A percentile compares a stretch with the other conserved stretches of the same genome.
Evolutionary conservation across 2,113 vertebrate genomes (phyloP).

Genomic region (Salvelinus alpinus): DNA sequence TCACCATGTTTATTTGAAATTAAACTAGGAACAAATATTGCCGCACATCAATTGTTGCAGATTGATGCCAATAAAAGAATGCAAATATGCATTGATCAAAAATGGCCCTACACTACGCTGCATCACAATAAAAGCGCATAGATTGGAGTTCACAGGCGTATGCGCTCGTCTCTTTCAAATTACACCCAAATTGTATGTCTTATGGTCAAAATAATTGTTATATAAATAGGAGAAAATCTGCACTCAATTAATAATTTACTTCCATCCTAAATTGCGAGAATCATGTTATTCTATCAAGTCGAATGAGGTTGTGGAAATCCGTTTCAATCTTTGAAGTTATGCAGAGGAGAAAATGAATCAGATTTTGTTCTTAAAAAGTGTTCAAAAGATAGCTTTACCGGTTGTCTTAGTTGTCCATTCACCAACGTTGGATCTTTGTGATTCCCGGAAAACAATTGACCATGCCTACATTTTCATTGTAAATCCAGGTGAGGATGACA

Average conservation of each 20-base stretch:
- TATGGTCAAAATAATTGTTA: not conserved
- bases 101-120: not conserved
- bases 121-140: constrained; percentile 7
- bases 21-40: not conserved
- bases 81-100: constrained; percentile 5
- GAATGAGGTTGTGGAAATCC: not conserved
- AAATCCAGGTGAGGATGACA: constrained; percentile 49
- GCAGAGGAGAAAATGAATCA: not conserved
- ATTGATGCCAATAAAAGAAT: constrained; percentile 2
- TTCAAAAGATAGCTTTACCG: constrained; percentile 37
- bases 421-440: constrained; percentile 11
- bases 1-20: constrained; percentile 37
- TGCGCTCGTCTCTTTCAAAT: constrained; percentile 19
- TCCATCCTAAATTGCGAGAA: not conserved
- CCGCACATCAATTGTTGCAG: not conserved
- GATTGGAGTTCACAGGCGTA: constrained; percentile 6
- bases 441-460: constrained; percentile 42
- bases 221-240: not conserved
- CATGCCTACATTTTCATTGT: constrained; percentile 62
- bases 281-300: not conserved
- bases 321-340: constrained; percentile 38
- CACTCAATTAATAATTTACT: not conserved
- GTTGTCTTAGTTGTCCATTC: not conserved
- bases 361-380: constrained; percentile 1
- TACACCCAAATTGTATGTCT: not conserved